Evolutionary conservation across 2,888 invertebrate species (phyloP), one percentile per base, ranked within the genome.

Genomic region (Trachelus tabidus): DNA sequence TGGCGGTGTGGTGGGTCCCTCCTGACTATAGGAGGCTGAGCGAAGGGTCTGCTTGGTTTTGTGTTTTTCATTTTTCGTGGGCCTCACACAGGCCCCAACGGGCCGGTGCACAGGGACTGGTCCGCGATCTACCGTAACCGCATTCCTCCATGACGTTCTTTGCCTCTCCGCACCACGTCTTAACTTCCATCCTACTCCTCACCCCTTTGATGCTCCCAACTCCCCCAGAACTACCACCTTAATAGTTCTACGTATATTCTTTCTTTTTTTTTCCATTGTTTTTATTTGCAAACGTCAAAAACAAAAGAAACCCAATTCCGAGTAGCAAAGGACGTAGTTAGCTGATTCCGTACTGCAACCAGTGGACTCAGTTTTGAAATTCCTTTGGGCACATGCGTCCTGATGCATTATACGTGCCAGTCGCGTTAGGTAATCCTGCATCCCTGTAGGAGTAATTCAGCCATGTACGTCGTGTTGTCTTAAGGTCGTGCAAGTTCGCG

Each of bases 121-220:
- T 85, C 87, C 86, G 86, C 89, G 89, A 89, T 89, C 89, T 88
- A 88, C 88, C 87, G 88, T 88, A 88, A 89, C 90, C 88, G 84
- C 89, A 89, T 88, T 89, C 89, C 87, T 86, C 83, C 82, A 31
- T 81, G 75, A 84, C 82, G 40, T 82, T 81, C 81, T 78, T 82
- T 83, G 69, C 84, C 74, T 30, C 81, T 74, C 81, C 69, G 79
- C 78, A 75, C 40, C 79, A 74, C 76, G 79, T 76, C 81, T 78
- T 76, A 76, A 79, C 75, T 69, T 75, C 73, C 73, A 73, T 76
- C 75, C 79, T 75, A 34, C 75, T 75, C 79, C 56, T 40, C 56
- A n/a, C 76, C 76, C 75, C 76, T 71, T 74, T 77, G 77, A 40
- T 69, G 37, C 76, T 73, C 37, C 79, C 78, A 79, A 76, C 35